Base-by-base conservation (phyloP, 2,888 invertebrate species). In the Cephus pygmeus region DNA sequence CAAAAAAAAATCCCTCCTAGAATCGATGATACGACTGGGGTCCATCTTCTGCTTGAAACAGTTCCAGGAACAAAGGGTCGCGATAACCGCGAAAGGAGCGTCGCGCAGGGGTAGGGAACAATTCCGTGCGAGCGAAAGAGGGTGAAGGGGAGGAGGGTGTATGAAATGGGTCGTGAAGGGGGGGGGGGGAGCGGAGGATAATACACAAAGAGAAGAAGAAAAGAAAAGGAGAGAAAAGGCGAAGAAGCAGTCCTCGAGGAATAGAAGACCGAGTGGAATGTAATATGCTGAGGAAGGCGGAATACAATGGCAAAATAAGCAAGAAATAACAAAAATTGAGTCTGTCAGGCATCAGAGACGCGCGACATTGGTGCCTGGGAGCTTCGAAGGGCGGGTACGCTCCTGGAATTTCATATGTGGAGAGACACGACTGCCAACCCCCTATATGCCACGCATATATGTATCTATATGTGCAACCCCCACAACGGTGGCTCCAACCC, bases 401-500 rank as follows among this genome's bases (percentile, higher is more conserved):
- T 78, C 78, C 69, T 69, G 78, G 83, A 83, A 83, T 83, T 83
- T 81, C 83, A 83, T 83, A 83, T 83, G 83, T 83, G 83, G 78
- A 81, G 77, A 83, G 75, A 69, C 40, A 56, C 75, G 74, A 69
- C 68, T 69, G 35, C 35, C 4, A 76, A 76, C 33, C 56, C 69
- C 31, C 40, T 56, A 23, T 56, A 56, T 56, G 23, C 40, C 9
- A 56, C 40, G 40, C 23, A 56, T 56, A 56, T 23, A 56, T 56
- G 40, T 56, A 23, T 56, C 40, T 56, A 56, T 56, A 56, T 6
- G 40, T 56, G 40, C 40, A 15, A 40, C 78, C 33, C 73, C 76
- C 69, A 35, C 69, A 76, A 77, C 69, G 73, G 76, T 75, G 75
- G 73, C 74, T 77, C 36, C 79, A 36, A n/a, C 79, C 80, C 69